A percentile compares a stretch with the other conserved stretches of the same genome.
These are phyloP conservation scores for Crambe crambe DNA, from an alignment of 37 sponge, comb jelly and placozoan genomes.

Conservation along the genomic window DNA sequence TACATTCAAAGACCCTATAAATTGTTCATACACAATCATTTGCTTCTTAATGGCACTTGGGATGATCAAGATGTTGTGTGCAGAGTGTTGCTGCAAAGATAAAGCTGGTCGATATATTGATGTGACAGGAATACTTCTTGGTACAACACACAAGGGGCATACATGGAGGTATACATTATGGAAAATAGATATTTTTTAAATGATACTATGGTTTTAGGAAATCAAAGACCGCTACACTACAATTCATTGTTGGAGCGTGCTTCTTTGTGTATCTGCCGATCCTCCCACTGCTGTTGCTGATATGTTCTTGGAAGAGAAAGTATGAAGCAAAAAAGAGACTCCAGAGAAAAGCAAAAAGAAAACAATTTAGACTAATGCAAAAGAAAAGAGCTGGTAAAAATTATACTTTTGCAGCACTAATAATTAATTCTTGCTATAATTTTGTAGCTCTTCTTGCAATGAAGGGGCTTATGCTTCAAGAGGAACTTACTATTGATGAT, in stretches of 20 bases:
- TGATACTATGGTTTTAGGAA: conserved; percentile 45
- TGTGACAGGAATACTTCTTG: conserved; percentile 67
- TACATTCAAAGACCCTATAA: conserved; percentile 62
- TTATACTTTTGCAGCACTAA: not conserved
- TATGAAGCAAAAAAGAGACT: conserved; percentile 58
- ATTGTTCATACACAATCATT: conserved; percentile 26
- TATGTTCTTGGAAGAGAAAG: conserved; percentile 70
- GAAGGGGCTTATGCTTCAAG: conserved; percentile 73
- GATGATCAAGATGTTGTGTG: conserved; percentile 77
- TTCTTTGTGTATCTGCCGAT: conserved; percentile 83
- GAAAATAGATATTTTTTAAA: too few relatives aligned
- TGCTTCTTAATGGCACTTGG: conserved; percentile 60
- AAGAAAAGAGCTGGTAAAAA: conserved; percentile 52
- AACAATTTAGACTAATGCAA: conserved; percentile 42
- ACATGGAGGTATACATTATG: conserved; percentile 61
- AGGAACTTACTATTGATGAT: conserved; percentile 43
- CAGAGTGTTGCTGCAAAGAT: conserved; percentile 55
- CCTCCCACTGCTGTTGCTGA: conserved; percentile 59
- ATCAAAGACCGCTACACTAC: conserved; percentile 56
- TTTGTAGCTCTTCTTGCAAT: conserved; percentile 51
- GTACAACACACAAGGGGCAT: conserved; percentile 60
- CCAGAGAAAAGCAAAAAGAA: conserved; percentile 70
- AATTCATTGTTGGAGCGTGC: conserved; percentile 79
- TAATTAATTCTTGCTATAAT: not conserved
- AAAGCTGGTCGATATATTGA: conserved; percentile 76